A percentile compares a stretch with the other conserved stretches of the same genome.
Conservation (phyloP, 30 jellyfish, hydroid and myxozoan species). For the Aurelia sp. region DNA sequence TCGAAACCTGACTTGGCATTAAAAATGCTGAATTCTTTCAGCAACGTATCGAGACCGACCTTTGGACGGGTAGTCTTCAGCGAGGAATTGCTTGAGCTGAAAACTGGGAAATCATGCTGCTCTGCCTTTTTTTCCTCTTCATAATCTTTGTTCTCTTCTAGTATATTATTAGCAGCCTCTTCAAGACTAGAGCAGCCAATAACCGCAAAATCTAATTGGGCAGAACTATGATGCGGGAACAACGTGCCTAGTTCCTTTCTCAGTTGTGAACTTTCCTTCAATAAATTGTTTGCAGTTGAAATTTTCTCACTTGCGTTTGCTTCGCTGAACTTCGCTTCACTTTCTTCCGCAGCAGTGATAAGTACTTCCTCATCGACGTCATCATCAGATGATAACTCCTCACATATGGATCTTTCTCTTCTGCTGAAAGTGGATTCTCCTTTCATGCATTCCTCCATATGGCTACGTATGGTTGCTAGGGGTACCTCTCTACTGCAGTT, state of each 20-base stretch:
- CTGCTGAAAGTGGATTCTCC: neutral
- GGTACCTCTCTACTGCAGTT: constrained; percentile 27
- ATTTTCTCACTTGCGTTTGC: neutral
- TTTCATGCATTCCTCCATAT: constrained; percentile 11
- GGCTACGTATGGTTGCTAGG: constrained; percentile 16
- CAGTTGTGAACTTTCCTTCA: too few species aligned
- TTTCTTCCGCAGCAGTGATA: too few species aligned
- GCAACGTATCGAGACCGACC: constrained; percentile 18
- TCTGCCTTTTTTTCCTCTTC: neutral
- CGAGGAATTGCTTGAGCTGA: neutral
- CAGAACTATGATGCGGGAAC: constrained; percentile 23
- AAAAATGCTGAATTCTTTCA: constrained; percentile 26
- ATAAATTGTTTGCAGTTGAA: neutral
- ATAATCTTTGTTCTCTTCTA: neutral
- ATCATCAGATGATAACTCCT: constrained; percentile 9
- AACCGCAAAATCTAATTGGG: constrained; percentile 2
- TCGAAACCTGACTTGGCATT: constrained; percentile 20
- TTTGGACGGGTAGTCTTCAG: neutral
- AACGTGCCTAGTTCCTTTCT: neutral
- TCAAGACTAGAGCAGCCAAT: constrained; percentile 27
- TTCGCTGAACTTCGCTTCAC: neutral
- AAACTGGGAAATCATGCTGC: neutral
- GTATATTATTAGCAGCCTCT: constrained; percentile 17
- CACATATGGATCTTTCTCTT: neutral
- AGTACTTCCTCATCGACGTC: neutral